Evolutionary conservation across 2,113 vertebrate species (phyloP).

Genomic region (Antidorcas marsupialis): DNA sequence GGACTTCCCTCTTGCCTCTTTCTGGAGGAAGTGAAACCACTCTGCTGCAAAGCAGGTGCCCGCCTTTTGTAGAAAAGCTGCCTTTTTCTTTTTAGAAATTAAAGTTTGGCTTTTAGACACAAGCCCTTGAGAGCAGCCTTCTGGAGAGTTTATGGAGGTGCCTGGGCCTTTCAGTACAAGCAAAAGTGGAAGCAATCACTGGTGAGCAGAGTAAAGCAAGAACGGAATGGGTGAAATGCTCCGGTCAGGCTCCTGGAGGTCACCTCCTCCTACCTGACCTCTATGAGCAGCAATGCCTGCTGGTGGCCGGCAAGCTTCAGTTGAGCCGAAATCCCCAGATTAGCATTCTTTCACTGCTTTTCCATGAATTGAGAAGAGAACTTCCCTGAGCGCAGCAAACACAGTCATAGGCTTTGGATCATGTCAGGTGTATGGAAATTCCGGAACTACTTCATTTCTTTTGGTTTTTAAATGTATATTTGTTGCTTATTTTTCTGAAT

Average conservation of each 20-base stretch:
- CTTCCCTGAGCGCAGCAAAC: not conserved
- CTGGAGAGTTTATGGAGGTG: not conserved
- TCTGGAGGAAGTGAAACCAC: constrained; percentile 49
- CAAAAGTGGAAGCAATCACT: not conserved
- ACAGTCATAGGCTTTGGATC: not conserved
- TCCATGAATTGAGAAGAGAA: not conserved
- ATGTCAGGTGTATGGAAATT: not conserved
- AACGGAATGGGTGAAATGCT: rapidly evolving
- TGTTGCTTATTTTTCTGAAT: not conserved
- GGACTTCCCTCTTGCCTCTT: constrained; percentile 40
- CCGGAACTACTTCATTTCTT: not conserved
- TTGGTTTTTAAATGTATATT: not conserved
- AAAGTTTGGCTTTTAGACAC: not conserved
- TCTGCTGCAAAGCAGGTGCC: not conserved
- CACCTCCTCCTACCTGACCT: not conserved
- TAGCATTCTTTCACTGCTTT: not conserved
- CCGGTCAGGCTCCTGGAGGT: not conserved
- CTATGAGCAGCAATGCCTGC: not conserved
- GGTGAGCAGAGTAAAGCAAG: not conserved
- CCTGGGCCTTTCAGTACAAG: not conserved
- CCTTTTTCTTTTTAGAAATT: not conserved
- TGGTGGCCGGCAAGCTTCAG: not conserved
- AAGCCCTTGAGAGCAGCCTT: not conserved
- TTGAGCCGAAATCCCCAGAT: not conserved
- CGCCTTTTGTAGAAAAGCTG: not conserved